phyloP scores from a whole-genome alignment of 2,797 vertebrate genomes.

The Sciurus carolinensis region DNA sequence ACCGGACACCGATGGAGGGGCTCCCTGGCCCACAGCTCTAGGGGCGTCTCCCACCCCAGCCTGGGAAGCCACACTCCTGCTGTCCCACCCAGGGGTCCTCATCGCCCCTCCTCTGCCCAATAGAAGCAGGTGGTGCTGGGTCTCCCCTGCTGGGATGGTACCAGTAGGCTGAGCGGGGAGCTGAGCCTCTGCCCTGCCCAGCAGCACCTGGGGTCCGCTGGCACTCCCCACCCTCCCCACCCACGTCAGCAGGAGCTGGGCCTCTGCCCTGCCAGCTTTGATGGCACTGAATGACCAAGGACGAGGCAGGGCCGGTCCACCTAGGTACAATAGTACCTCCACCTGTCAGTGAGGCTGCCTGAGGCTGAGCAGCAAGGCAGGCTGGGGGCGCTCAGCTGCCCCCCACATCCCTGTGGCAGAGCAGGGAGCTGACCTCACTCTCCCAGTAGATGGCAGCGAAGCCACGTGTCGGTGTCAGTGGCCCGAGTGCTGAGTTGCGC shows the following conservation, averaged over 20 bases:
- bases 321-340: neutral
- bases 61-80: no score
- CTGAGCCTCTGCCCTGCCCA: neutral
- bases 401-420: fast-evolving
- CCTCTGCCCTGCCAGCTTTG: fast-evolving
- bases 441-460: fast-evolving
- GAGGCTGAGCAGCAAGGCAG: neutral
- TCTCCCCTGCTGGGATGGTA: no score
- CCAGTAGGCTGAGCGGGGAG: neutral
- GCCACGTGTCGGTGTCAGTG: no score
- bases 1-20: no score
- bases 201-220: no score
- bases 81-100: no score
- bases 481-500: neutral
- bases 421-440: neutral
- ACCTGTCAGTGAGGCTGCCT: neutral
- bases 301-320: no score
- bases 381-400: no score
- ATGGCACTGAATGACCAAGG: neutral
- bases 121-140: neutral
- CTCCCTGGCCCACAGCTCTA: neutral
- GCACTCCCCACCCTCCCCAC: neutral
- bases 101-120: no score
- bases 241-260: neutral
- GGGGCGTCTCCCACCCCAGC: neutral